Evolutionary conservation across 1,140 invertebrate species (phyloP), one percentile per base, ranked within the genome.

Genomic region (Hyles vespertilio): DNA sequence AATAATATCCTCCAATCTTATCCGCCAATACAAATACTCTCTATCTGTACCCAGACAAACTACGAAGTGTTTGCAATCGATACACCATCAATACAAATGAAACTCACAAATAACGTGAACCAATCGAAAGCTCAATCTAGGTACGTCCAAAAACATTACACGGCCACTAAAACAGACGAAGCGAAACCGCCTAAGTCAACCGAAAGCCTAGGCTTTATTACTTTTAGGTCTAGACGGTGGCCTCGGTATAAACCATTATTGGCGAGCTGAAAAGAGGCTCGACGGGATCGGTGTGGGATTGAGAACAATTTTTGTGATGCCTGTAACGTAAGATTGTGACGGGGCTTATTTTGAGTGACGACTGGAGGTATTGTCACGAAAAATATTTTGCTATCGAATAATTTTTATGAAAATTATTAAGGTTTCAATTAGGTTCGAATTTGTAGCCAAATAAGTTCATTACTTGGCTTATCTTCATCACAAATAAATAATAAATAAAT

Each of bases 131-230:
- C 2, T 22, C 22, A 22, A 22, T 22, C 10, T 48, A 22, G 22
- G 6, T 48, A 12, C 47, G 47, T 48, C 47, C n/a, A n/a, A 48
- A 48, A 11, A 48, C 47, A 48, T 48, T 48, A 22, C 11, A 12
- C 3, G 44, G 6, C 9, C 44, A 8, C 36, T 40, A 8, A 40
- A 40, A 40, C 36, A 40, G 36, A 40, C 47, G 47, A 48, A 48
- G 9, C 47, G 47, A 48, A 48, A 47, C 3, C n/a, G 47, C 6
- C 47, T 5, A 8, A 40, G 36, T 40, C 36, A 40, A 8, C 22
- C 22, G 8, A 11, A 48, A 48, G 47, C 47, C 47, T 48, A 48
- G 47, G 47, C 11, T 48, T 48, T 48, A 48, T 48, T 48, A 48
- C 47, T 40, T 48, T 48, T 48, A 48, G 47, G 47, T 48, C 47